Base-by-base conservation (phyloP, 2,888 invertebrate species). In the Cosmorhoe ocellata region DNA sequence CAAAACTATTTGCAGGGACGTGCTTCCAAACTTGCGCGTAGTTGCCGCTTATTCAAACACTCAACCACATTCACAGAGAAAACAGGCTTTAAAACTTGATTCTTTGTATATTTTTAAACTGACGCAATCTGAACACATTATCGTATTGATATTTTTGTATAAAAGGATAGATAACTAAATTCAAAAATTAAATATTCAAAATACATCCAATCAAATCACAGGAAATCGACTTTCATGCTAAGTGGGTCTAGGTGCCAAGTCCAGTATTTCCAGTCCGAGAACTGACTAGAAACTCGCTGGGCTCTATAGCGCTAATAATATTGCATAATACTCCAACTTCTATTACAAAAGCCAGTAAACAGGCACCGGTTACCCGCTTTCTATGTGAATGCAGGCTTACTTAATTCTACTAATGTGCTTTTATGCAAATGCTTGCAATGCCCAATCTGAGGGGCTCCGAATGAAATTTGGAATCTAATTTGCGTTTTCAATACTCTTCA, bases 1-100 rank as follows among this genome's bases (percentile, higher is more conserved):
- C 39, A 58, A 48, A 57, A 59, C 56, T 58, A 59, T 54, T 53
- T 36, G 36, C 31, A 27, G 31, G 39, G 34, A 50, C 44, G 43
- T 50, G 50, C 50, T 44, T 30, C 22, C n/a, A n/a, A 33, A 39
- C 39, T 44, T 50, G 42, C 33, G 34, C 44, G 39, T 28, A 50
- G 43, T 44, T 39, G 43, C 30, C 34, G 50, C 39, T 47, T 39
- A 30, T 50, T 43, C 33, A 50, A 34, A 44, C 34, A 44, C 34
- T 34, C 10, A 9, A 28, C 13, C 9, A 13, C 0, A 39, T 39
- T 50, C 11, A 34, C 30, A 14, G 9, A 40, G 39, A 34, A 50
- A 44, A 5, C 50, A 22, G 34, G 40, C 3, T 24, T 11, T 11
- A 11, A 8, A 32, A 8, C 32, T 13, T 7, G 13, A 2, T 22